Evolutionary conservation across 2,888 invertebrate genomes (phyloP).

Genomic region (Cyrtodaria siliqua): DNA sequence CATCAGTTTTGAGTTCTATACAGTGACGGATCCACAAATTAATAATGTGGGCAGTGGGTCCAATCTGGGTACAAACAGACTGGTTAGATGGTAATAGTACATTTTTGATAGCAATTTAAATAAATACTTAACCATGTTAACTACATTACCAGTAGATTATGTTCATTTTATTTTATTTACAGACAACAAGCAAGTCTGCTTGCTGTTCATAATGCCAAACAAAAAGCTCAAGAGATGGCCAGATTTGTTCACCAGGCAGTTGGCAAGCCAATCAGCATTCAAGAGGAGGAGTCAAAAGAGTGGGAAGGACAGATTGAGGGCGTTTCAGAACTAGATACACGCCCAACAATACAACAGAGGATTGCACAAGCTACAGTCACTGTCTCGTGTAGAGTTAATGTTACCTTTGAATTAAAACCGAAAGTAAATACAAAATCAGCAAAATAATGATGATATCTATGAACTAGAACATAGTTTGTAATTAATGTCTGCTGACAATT

Average conservation of each 20-base stretch:
- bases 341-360: constrained; percentile 76
- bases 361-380: constrained; percentile 77
- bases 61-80: too few species aligned
- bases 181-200: constrained; percentile 82
- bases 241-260: constrained; percentile 78
- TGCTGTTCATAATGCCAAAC: constrained; percentile 82
- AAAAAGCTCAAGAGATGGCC: constrained; percentile 83
- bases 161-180: constrained; percentile 11
- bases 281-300: constrained; percentile 79
- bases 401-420: constrained; percentile 80
- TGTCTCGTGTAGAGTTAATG: constrained; percentile 78
- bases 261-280: constrained; percentile 76
- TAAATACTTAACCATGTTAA: too few species aligned
- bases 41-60: too few species aligned
- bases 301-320: constrained; percentile 72
- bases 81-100: too few species aligned
- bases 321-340: constrained; percentile 66
- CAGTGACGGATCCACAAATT: too few species aligned
- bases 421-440: constrained; percentile 72
- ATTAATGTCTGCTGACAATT: too few species aligned
- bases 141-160: not conserved
- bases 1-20: too few species aligned
- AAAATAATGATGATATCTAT: constrained; percentile 1
- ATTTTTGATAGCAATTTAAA: too few species aligned
- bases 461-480: too few species aligned